These are phyloP conservation scores for Dipodomys spectabilis DNA, from an alignment of 2,113 vertebrate species.

Conservation along the genomic window DNA sequence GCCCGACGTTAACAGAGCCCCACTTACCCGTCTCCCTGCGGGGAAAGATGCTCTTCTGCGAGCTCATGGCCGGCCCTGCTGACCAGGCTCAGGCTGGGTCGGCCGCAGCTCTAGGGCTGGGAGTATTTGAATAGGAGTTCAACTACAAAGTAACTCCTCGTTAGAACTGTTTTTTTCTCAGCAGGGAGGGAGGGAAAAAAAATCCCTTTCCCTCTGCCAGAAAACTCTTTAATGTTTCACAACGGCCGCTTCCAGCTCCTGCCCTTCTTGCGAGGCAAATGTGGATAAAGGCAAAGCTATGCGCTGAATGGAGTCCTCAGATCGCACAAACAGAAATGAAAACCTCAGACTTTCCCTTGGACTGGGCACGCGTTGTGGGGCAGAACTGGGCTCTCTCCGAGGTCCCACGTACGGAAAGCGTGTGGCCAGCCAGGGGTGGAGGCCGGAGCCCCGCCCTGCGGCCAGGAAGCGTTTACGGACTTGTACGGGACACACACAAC, in stretches of 20 bases:
- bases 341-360: slow-evolving; percentile 87
- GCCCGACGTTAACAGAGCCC: not conserved
- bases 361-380: slow-evolving; percentile 34
- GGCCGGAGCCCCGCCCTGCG: not conserved
- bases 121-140: slow-evolving; percentile 76
- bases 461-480: slow-evolving; percentile 83
- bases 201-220: slow-evolving; percentile 84
- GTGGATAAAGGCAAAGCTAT: slow-evolving; percentile 87
- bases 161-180: slow-evolving; percentile 80
- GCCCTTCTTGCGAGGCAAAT: slow-evolving; percentile 84
- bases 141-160: slow-evolving; percentile 79
- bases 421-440: not conserved
- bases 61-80: slow-evolving; percentile 67
- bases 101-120: slow-evolving; percentile 62
- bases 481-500: slow-evolving; percentile 84
- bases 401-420: slow-evolving; percentile 81
- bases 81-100: slow-evolving; percentile 40
- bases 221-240: slow-evolving; percentile 86
- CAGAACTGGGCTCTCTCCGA: slow-evolving; percentile 69
- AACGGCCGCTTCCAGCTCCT: slow-evolving; percentile 87
- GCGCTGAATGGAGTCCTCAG: slow-evolving; percentile 85
- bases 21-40: slow-evolving; percentile 85
- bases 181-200: slow-evolving; percentile 80
- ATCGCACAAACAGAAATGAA: slow-evolving; percentile 86
- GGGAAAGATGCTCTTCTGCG: slow-evolving; percentile 80